Evolutionary conservation across 2,113 vertebrate species (phyloP), one percentile per base, ranked within the genome.

Genomic region (Xiphophorus couchianus): DNA sequence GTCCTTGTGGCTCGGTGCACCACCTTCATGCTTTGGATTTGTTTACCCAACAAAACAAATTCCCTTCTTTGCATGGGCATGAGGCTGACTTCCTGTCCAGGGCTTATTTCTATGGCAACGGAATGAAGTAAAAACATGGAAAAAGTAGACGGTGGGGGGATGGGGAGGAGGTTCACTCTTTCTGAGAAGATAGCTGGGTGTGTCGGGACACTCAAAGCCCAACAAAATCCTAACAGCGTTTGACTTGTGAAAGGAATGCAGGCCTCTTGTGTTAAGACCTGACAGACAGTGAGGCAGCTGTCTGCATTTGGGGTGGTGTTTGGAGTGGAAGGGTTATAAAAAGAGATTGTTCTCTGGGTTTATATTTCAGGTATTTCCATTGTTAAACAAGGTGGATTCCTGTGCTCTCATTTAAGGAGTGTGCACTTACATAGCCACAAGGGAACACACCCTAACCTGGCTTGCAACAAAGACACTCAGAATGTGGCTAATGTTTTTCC

Each of bases 21-120:
- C 67, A 73, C 76, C 78, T 87, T 73, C 78, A 78, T 74, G 65
- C 48, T 54, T 75, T 39, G 64, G 25, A 89, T 91, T 87, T 91
- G 89, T 92, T 91, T 88, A 84, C 62, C 63, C 76, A 84, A 85
- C 87, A 87, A 92, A 92, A 77, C 86, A 86, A 91, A 91, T 91
- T 30, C 79, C 51, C 74, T 84, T 39, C 76, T 92, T 92, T 92
- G 91, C 91, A 92, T 92, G 85, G 78, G 76, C 67, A 76, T 62
- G 78, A 80, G 66, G 62, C 69, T 66, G 73, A 69, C 80, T 86
- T 90, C 88, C 91, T 88, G 83, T 0, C 75, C 31, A 37, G 27
- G 30, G 65, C 76, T 84, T 76, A 87, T 90, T 91, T 78, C 91
- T 78, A 89, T 92, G 82, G 87, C 78, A 91, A 93, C 90, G 69